Conservation (phyloP, 1,140 invertebrate genomes). For the Babylonia areolata region DNA sequence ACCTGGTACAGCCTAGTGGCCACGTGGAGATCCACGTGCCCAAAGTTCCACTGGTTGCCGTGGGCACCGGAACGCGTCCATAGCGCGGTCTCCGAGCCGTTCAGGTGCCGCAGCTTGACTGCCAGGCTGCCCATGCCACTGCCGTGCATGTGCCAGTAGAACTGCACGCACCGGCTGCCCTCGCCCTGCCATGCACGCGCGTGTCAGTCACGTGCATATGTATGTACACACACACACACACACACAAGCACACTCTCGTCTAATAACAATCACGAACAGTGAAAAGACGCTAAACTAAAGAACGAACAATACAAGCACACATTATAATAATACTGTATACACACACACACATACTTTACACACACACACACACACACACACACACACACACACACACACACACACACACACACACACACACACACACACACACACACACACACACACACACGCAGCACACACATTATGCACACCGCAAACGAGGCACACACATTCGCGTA, state of each 20-base stretch:
- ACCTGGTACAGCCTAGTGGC: conserved; percentile 17
- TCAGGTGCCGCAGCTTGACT: conserved; percentile 32
- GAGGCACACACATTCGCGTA: no score
- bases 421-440: no score
- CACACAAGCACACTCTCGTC: no score
- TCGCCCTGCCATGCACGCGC: conserved; percentile 30
- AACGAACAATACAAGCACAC: no score
- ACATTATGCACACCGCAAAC: no score
- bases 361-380: no score
- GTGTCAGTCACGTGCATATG: background rate
- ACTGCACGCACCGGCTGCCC: conserved; percentile 39
- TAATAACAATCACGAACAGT: background rate
- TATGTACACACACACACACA: conserved; percentile 4
- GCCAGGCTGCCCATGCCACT: conserved; percentile 43
- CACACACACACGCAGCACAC: no score
- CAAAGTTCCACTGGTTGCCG: conserved; percentile 62
- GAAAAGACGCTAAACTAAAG: no score
- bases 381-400: no score
- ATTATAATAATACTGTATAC: no score
- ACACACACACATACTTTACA: no score
- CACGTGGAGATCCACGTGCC: conserved; percentile 32
- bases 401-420: no score
- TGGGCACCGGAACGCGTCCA: conserved; percentile 62
- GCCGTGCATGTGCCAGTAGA: conserved; percentile 58
- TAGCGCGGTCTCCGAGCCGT: conserved; percentile 40